Evolutionary conservation across 1,140 invertebrate genomes (phyloP), one percentile per base, ranked within the genome.

Genomic region (Phortica variegata): DNA sequence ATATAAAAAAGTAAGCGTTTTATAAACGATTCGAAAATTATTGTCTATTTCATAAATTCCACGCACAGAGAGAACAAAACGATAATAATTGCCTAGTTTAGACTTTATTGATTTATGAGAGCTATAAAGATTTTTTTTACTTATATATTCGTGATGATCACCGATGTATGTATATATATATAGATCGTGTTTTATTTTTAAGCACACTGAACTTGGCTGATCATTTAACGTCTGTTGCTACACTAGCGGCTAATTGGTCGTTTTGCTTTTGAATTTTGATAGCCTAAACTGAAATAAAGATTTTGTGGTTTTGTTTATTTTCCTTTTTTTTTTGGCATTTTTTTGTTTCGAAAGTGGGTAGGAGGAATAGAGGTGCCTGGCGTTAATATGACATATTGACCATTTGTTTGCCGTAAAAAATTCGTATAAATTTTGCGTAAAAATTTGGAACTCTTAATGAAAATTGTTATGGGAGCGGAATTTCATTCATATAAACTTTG

Each of bases 391-490:
- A 63, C 63, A 65, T 53, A 68, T 69, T 68, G 63, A 43, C 45
- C 54, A 63, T 68, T 60, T 68, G 60, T 69, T 66, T 69, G 48
- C 57, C n/a, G n/a, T n/a, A n/a, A n/a, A n/a, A n/a, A n/a, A n/a
- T n/a, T n/a, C n/a, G n/a, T n/a, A n/a, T n/a, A n/a, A n/a, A n/a
- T n/a, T n/a, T n/a, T n/a, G n/a, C n/a, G n/a, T n/a, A n/a, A n/a
- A n/a, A n/a, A n/a, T n/a, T n/a, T n/a, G n/a, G n/a, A n/a, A n/a
- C n/a, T n/a, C n/a, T n/a, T n/a, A n/a, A n/a, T n/a, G n/a, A n/a
- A n/a, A n/a, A n/a, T n/a, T n/a, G n/a, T n/a, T n/a, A n/a, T n/a
- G n/a, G n/a, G n/a, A n/a, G n/a, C n/a, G n/a, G n/a, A n/a, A n/a
- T n/a, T n/a, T n/a, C n/a, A n/a, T n/a, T n/a, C n/a, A n/a, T n/a